These are phyloP conservation scores for Agriopis leucophaearia DNA, from an alignment of 2,888 invertebrate genomes.

Conservation along the genomic window DNA sequence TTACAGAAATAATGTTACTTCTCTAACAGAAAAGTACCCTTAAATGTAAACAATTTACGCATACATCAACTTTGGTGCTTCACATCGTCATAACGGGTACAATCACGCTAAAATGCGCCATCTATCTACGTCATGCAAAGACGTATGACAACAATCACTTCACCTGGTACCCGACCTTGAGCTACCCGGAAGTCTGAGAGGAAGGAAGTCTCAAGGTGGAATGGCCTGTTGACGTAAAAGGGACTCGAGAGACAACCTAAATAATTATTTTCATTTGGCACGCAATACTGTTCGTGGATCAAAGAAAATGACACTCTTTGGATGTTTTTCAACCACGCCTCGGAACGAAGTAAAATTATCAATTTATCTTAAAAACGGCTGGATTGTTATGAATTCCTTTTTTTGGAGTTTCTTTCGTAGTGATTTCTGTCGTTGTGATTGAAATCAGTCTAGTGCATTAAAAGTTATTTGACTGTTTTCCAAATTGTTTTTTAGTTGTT, in stretches of 20 bases:
- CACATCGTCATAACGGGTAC: conserved; percentile 21
- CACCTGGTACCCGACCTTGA: conserved; percentile 17
- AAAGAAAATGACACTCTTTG: no score
- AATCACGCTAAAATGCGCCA: conserved; percentile 35
- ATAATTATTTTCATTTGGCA: conserved; percentile 5
- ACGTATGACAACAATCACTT: conserved; percentile 20
- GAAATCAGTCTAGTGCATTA: no score
- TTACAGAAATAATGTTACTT: no score
- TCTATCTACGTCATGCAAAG: conserved; percentile 32
- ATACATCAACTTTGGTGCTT: neutral
- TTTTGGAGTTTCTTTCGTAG: no score
- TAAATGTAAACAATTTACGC: neutral
- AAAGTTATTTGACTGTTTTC: no score
- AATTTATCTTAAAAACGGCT: no score
- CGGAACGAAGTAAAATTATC: no score
- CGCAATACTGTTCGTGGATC: conserved; percentile 3
- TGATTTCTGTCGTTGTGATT: no score
- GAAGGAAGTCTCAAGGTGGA: conserved; percentile 11
- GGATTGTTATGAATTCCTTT: no score
- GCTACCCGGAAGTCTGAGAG: conserved; percentile 8
- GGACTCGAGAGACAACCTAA: conserved; percentile 10
- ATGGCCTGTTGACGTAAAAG: neutral
- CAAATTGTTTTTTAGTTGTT: no score
- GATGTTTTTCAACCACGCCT: no score
- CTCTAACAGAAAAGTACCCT: neutral